A percentile compares a stretch with the other conserved stretches of the same genome.
These are phyloP conservation scores for Zaprionus taronus DNA, from an alignment of 1,140 invertebrate species.

Conservation along the genomic window DNA sequence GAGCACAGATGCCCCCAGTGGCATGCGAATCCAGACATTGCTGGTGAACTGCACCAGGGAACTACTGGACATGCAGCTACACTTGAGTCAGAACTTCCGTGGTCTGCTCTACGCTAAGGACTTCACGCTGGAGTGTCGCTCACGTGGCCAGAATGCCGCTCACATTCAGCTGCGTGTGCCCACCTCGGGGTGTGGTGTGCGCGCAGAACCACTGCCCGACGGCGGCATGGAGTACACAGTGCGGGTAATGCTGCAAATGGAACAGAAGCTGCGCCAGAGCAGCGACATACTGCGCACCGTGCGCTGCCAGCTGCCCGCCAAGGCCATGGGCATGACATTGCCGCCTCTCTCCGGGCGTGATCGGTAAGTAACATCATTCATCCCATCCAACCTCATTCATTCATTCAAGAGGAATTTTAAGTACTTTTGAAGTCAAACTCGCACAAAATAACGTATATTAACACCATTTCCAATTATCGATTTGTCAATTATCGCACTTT, in stretches of 20 bases:
- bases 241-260: slow-evolving; percentile 89
- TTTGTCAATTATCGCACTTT: slow-evolving; percentile 4
- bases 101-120: slow-evolving; percentile 89
- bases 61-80: slow-evolving; percentile 86
- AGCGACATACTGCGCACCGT: slow-evolving; percentile 88
- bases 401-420: too few relatives aligned
- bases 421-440: background rate
- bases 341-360: slow-evolving; percentile 50
- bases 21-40: slow-evolving; percentile 64
- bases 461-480: background rate
- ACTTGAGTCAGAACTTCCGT: slow-evolving; percentile 87
- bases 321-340: slow-evolving; percentile 76
- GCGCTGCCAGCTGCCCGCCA: slow-evolving; percentile 85
- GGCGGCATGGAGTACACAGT: slow-evolving; percentile 87
- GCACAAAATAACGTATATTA: background rate
- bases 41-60: slow-evolving; percentile 85
- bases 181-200: slow-evolving; percentile 89
- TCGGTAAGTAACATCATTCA: slow-evolving; percentile 33
- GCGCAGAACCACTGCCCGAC: slow-evolving; percentile 85
- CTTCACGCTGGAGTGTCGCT: slow-evolving; percentile 88
- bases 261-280: slow-evolving; percentile 88
- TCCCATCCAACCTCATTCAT: too few relatives aligned
- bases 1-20: slow-evolving; percentile 16
- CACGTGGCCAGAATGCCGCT: slow-evolving; percentile 84
- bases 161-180: slow-evolving; percentile 86